Evolutionary conservation across 1,140 invertebrate species (phyloP).

Genomic region (Gryllus bimaculatus): DNA sequence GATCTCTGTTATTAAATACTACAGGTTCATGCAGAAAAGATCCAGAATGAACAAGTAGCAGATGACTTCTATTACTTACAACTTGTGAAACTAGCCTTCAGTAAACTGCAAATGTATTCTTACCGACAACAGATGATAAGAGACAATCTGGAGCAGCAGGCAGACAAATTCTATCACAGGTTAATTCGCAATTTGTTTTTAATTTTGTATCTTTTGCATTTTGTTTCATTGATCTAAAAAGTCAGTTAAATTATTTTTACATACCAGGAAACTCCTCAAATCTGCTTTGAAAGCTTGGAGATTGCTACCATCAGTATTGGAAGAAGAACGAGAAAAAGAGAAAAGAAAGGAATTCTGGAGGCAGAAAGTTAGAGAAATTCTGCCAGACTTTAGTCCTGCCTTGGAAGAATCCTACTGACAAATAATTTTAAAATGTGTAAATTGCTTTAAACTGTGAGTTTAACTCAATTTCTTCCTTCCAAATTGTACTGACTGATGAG

Average conservation of each 20-base stretch:
- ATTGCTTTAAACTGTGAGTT: no score
- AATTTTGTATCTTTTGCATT: no score
- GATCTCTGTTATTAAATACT: not conserved
- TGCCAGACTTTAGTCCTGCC: constrained; percentile 43
- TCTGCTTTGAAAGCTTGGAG: constrained; percentile 35
- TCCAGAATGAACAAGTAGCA: constrained; percentile 6
- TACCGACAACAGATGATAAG: not conserved
- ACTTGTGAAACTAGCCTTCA: constrained; percentile 7
- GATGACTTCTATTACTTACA: constrained; percentile 10
- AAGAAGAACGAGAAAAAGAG: constrained; percentile 50
- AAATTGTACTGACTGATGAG: no score
- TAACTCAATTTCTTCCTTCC: no score
- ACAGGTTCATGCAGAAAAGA: not conserved
- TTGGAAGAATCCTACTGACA: not conserved
- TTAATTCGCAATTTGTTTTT: not conserved
- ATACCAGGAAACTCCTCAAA: constrained; percentile 8
- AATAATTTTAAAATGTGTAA: not conserved
- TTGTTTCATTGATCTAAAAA: no score
- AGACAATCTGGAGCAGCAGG: not conserved
- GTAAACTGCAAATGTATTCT: not conserved
- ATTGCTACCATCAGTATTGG: constrained; percentile 45
- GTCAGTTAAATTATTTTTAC: not conserved
- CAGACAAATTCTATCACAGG: not conserved
- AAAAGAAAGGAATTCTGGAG: constrained; percentile 52
- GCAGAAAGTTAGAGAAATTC: constrained; percentile 50